Evolutionary conservation across 1,140 invertebrate genomes (phyloP), one percentile per base, ranked within the genome.

Genomic region (Sipha flava): DNA sequence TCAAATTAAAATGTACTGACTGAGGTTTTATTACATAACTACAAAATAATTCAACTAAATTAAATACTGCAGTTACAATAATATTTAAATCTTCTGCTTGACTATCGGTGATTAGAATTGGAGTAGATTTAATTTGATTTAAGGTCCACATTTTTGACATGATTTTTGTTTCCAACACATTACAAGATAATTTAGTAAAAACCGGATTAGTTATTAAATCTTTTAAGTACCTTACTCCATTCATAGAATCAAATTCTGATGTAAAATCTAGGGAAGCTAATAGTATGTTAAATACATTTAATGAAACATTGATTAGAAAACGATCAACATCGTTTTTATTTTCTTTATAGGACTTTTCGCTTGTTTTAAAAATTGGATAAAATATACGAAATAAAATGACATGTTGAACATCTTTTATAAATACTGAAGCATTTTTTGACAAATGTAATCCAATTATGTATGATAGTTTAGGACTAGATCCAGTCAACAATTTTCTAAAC

Each of bases 151-250:
- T 62, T 75, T 75, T 80, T 59, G 68, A 47, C 72, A 89, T 87
- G 0, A 90, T 89, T 0, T 87, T 85, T 57, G 90, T 88, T 83
- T 91, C 90, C 6, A 91, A 83, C 29, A 91, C 86, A 14, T 86
- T 86, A 80, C 90, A 91, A 81, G 89, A 89, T 37, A 87, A 87
- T 79, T 87, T 88, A 0, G 88, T 88, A 80, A 91, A 91, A 52
- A 87, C 83, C 3, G 86, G 83, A 29, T 89, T 82, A 0, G 85
- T 83, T 5, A 90, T 83, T 34, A 91, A 81, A 79, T 88, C 86
- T 2, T 90, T 81, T 1, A 89, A 87, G 72, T 89, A 87, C 23
- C 87, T 85, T 9, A 90, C 82, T 1, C 88, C 89, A 1, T 88
- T 87, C 14, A 88, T 85, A 49, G 89, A 86, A 7, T 88, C 87